These are phyloP conservation scores for Petrophora chlorosata DNA, from an alignment of 2,888 invertebrate genomes.

Conservation along the genomic window DNA sequence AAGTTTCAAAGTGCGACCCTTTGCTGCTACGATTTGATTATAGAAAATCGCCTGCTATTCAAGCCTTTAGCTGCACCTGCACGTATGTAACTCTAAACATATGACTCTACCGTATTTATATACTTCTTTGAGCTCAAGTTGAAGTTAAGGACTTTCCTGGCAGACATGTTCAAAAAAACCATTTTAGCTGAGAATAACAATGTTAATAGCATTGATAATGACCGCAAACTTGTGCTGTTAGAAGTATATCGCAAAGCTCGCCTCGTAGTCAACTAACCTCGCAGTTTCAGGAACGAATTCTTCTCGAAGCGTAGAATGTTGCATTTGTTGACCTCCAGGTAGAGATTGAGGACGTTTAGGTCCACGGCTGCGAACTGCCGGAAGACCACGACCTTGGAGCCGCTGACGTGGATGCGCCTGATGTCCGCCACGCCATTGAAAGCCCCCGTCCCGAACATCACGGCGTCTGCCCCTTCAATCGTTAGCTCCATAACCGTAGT, in stretches of 20 bases:
- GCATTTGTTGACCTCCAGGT: constrained; percentile 85
- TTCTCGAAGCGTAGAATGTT: constrained; percentile 84
- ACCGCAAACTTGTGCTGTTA: not conserved
- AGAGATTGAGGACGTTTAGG: constrained; percentile 83
- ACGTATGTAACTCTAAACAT: no score
- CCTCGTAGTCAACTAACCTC: constrained; percentile 61
- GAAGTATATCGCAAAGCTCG: constrained; percentile 20
- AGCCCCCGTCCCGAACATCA: constrained; percentile 82
- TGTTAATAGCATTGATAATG: not conserved
- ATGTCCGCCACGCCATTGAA: constrained; percentile 82
- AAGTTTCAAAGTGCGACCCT: no score
- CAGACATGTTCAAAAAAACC: no score
- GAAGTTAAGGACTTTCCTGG: not conserved
- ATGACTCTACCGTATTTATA: not conserved
- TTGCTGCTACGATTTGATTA: no score
- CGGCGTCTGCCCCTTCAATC: constrained; percentile 80
- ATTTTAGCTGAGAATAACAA: no score
- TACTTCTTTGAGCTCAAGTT: not conserved
- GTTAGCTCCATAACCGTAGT: constrained; percentile 83
- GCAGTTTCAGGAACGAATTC: constrained; percentile 85
- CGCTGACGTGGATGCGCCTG: constrained; percentile 80
- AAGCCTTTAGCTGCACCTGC: no score
- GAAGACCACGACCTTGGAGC: constrained; percentile 79
- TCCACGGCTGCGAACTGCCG: constrained; percentile 85
- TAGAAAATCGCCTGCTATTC: no score